A percentile compares a stretch with the other conserved stretches of the same genome.
phyloP scores from a whole-genome alignment of 2,888 invertebrate genomes.

The Lithophane socia region DNA sequence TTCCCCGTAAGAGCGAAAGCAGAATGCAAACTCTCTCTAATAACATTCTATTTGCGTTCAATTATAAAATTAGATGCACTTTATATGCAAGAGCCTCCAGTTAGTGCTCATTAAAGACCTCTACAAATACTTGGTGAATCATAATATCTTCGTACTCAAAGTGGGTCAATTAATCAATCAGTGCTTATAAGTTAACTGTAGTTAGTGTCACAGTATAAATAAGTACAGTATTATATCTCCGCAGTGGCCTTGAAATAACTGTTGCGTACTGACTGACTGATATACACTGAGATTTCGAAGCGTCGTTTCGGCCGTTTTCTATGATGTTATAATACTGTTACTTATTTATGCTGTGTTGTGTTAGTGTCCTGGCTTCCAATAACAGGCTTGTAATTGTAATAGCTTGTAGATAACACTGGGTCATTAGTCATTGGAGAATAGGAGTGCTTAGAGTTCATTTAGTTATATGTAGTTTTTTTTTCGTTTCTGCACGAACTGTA shows the following conservation, averaged over 20 bases:
- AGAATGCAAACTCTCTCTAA: slow-evolving; percentile 35
- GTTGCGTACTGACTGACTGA: too few relatives aligned
- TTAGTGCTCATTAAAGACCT: slow-evolving; percentile 47
- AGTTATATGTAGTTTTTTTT: too few relatives aligned
- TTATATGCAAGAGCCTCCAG: slow-evolving; percentile 38
- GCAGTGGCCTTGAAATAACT: too few relatives aligned
- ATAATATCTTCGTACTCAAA: slow-evolving; percentile 49
- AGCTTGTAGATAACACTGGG: slow-evolving; percentile 30
- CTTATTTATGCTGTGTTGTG: slow-evolving; percentile 3
- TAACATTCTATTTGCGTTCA: slow-evolving; percentile 16
- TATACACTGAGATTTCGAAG: too few relatives aligned
- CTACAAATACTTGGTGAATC: slow-evolving; percentile 56
- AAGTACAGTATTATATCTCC: too few relatives aligned
- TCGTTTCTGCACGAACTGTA: neutral
- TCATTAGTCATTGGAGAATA: slow-evolving; percentile 22
- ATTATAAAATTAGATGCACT: slow-evolving; percentile 41
- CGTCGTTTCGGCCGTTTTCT: too few relatives aligned
- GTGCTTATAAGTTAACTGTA: slow-evolving; percentile 40
- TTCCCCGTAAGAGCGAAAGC: slow-evolving; percentile 33
- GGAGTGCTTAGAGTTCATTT: neutral
- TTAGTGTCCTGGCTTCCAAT: slow-evolving; percentile 43
- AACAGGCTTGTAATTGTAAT: slow-evolving; percentile 18
- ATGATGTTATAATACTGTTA: too few relatives aligned
- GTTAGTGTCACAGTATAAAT: slow-evolving; percentile 23
- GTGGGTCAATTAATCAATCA: slow-evolving; percentile 66